Percentiles rank a stretch among this genome's conserved stretches.
Evolutionary conservation across 2,113 vertebrate genomes (phyloP).

Genomic region (Steatornis caripensis): DNA sequence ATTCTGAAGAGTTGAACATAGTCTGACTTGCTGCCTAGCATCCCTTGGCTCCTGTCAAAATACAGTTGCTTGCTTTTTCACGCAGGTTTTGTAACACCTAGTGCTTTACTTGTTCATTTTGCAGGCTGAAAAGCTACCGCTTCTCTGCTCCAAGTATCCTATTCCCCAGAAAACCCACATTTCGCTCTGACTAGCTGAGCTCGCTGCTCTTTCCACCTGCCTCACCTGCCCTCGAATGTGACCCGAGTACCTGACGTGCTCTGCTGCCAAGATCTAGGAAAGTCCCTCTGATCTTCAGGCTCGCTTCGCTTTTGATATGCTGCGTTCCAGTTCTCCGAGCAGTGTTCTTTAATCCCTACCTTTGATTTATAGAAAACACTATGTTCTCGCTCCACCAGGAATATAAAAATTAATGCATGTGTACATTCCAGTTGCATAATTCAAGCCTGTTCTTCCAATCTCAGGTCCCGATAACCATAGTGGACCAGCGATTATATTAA

Average conservation of each 20-base stretch:
- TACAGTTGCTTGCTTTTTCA: neutral
- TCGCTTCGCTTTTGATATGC: rapidly evolving
- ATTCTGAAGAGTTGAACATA: neutral
- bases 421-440: rapidly evolving
- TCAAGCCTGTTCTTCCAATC: neutral
- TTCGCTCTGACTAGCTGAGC: neutral
- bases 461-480: neutral
- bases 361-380: neutral
- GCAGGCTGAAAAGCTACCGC: neutral
- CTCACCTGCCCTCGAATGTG: neutral
- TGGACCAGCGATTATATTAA: rapidly evolving
- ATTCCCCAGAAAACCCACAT: neutral
- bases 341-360: neutral
- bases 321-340: neutral
- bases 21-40: neutral
- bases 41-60: neutral
- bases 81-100: rapidly evolving
- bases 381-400: neutral
- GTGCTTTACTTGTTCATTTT: neutral
- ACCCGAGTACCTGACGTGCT: neutral
- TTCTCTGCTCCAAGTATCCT: neutral
- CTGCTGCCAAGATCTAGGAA: neutral
- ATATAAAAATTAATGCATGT: neutral
- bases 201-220: neutral
- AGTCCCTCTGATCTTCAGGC: neutral